Evolutionary conservation across 2,113 vertebrate genomes (phyloP).

Genomic region (Apteryx owenii): DNA sequence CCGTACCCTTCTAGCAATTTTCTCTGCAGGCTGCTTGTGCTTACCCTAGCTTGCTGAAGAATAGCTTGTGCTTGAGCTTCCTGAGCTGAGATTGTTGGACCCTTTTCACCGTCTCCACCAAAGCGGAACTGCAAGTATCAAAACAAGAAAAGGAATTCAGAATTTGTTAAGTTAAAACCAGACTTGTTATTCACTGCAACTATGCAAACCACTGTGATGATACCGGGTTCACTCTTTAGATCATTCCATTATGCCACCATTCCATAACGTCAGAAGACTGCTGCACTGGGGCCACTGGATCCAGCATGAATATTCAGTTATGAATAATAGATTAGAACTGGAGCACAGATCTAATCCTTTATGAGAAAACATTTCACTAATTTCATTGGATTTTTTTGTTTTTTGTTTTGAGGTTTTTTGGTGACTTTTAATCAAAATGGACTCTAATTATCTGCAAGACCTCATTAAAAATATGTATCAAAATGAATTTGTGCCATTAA

Average conservation of each 20-base stretch:
- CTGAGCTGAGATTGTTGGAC: slow-evolving; percentile 92
- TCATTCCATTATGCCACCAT: neutral
- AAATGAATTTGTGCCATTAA: neutral
- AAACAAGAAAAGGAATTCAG: neutral
- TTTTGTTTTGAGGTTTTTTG: neutral
- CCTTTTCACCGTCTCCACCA: slow-evolving; percentile 93
- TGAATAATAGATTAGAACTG: neutral
- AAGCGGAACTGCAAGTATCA: slow-evolving; percentile 88
- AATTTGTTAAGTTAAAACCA: neutral
- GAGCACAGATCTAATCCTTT: neutral
- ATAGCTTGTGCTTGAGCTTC: slow-evolving; percentile 98
- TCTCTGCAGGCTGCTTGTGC: slow-evolving; percentile 36
- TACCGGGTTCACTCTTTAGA: neutral
- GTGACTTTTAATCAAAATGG: neutral
- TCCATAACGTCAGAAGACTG: neutral
- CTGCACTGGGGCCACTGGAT: neutral
- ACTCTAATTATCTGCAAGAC: neutral
- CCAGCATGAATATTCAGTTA: neutral
- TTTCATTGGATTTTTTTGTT: neutral
- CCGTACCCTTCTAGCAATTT: neutral
- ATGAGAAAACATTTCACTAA: neutral
- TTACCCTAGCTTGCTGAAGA: slow-evolving; percentile 96
- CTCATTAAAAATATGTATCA: neutral
- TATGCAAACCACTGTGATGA: neutral
- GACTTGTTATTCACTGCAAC: neutral